phyloP scores from a whole-genome alignment of 2,797 vertebrate species.

The Gila robusta region DNA sequence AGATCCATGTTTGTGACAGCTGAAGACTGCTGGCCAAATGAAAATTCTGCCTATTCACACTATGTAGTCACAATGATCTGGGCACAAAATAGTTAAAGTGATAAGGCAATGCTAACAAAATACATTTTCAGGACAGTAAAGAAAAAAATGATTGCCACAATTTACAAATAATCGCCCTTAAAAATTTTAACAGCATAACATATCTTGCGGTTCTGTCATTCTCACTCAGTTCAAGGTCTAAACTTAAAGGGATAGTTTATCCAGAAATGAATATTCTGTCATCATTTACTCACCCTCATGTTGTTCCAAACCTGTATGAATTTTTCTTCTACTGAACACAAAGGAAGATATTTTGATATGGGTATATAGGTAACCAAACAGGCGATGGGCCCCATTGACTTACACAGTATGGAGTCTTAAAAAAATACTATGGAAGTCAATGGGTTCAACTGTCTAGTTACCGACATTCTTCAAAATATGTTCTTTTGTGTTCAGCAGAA shows the following conservation, averaged over 20 bases:
- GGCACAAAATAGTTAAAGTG: background rate
- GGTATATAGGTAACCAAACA: no score
- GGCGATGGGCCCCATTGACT: background rate
- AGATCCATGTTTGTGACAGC: constrained; percentile 54
- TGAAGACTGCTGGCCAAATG: constrained; percentile 44
- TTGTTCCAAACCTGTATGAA: background rate
- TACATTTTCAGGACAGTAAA: background rate
- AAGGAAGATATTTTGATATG: no score
- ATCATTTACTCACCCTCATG: background rate
- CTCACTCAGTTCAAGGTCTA: background rate
- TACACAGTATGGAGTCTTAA: background rate
- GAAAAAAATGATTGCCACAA: background rate
- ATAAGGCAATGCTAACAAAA: background rate
- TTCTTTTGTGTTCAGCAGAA: no score
- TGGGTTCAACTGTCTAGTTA: no score
- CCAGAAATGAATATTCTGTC: background rate
- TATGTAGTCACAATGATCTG: background rate
- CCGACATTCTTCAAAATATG: no score
- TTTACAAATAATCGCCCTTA: background rate
- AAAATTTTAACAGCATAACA: background rate
- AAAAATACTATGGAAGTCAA: no score
- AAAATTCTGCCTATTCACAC: constrained; percentile 42
- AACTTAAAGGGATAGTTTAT: background rate
- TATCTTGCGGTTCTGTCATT: background rate
- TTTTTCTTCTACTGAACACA: no score